Evolutionary conservation across 2,888 invertebrate species (phyloP).

Genomic region (Globia sparganii): DNA sequence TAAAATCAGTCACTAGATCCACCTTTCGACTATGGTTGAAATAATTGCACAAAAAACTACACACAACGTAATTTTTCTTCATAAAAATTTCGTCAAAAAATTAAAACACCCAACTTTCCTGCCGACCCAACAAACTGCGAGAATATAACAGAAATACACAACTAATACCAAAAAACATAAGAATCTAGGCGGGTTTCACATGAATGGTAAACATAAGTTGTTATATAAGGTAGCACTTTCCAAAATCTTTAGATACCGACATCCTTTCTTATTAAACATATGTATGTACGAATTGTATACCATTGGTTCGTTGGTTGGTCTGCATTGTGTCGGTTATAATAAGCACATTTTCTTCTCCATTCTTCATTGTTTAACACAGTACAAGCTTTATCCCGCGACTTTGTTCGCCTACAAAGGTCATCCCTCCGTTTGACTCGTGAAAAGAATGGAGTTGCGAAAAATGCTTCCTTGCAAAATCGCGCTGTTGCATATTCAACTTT

Average conservation of each 20-base stretch:
- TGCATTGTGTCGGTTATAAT: slow-evolving; percentile 35
- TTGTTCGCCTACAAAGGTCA: neutral
- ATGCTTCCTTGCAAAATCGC: neutral
- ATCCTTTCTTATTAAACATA: slow-evolving; percentile 52
- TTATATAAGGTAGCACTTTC: slow-evolving; percentile 60
- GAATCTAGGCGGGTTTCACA: slow-evolving; percentile 43
- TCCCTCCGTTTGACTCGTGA: neutral
- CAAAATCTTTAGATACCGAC: slow-evolving; percentile 39
- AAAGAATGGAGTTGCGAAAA: neutral
- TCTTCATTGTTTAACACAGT: neutral
- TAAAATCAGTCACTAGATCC: neutral
- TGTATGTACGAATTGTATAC: slow-evolving; percentile 33
- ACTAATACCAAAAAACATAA: slow-evolving; percentile 4
- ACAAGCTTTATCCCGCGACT: neutral
- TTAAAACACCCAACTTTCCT: neutral
- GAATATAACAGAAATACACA: neutral
- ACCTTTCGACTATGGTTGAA: neutral
- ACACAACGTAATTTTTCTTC: neutral
- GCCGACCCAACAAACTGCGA: neutral
- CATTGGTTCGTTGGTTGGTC: slow-evolving; percentile 37
- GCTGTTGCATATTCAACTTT: neutral
- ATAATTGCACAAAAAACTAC: neutral
- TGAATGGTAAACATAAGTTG: slow-evolving; percentile 47
- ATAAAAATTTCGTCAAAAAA: no score
- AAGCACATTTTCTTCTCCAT: slow-evolving; percentile 22